Evolutionary conservation across 2,888 invertebrate species (phyloP).

Genomic region (Scaptomyza flava): DNA sequence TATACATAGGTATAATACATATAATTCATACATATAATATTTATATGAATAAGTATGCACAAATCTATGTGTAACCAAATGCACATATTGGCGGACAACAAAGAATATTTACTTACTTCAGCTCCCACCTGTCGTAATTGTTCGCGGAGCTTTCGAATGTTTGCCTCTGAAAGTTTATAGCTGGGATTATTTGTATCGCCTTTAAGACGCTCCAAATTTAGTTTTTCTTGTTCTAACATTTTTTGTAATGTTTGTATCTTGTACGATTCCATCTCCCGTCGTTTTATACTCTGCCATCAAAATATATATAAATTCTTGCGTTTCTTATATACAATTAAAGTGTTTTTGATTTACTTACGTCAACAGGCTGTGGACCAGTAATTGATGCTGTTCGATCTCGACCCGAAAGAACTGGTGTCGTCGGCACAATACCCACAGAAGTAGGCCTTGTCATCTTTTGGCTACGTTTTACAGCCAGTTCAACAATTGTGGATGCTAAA

Average conservation of each 20-base stretch:
- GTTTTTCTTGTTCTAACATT: constrained; percentile 95
- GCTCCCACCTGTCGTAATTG: constrained; percentile 84
- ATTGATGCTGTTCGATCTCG: constrained; percentile 87
- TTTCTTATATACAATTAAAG: background rate
- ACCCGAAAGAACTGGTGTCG: constrained; percentile 85
- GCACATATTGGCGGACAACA: constrained; percentile 5
- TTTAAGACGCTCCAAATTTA: constrained; percentile 91
- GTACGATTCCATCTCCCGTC: constrained; percentile 92
- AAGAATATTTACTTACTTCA: constrained; percentile 79
- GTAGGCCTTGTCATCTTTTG: constrained; percentile 85
- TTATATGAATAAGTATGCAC: constrained; percentile 23
- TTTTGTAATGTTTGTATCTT: constrained; percentile 93
- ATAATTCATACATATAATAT: constrained; percentile 27
- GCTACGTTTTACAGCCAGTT: constrained; percentile 89
- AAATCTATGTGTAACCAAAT: constrained; percentile 49
- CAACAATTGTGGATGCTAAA: constrained; percentile 88
- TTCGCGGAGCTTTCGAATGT: constrained; percentile 83
- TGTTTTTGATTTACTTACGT: constrained; percentile 86
- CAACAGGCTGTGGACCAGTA: constrained; percentile 94
- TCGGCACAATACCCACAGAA: constrained; percentile 85
- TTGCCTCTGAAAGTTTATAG: constrained; percentile 83
- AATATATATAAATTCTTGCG: background rate
- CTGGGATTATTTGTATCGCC: constrained; percentile 83
- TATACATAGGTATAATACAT: background rate
- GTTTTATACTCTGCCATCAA: constrained; percentile 90